Percentiles rank a stretch among this genome's conserved stretches.
phyloP scores from a whole-genome alignment of 2,113 vertebrate genomes.

The Tachysurus vachellii region DNA sequence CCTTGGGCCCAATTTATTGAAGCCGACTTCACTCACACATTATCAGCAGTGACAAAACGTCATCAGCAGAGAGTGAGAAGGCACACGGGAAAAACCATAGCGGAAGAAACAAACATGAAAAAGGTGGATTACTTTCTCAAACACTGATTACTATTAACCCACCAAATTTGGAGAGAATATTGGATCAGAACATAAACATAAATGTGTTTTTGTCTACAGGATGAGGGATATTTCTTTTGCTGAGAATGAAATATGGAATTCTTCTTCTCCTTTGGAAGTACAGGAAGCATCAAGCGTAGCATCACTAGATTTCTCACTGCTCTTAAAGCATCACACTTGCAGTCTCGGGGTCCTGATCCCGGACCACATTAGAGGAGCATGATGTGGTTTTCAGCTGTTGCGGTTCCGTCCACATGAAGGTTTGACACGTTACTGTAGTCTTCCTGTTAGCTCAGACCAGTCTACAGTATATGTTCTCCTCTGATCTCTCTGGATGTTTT shows the following conservation, averaged over 20 bases:
- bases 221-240: no score
- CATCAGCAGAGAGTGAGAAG: not conserved
- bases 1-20: not conserved
- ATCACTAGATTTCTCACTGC: no score
- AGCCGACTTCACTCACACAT: not conserved
- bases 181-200: no score
- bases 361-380: not conserved
- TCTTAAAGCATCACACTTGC: not conserved
- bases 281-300: no score
- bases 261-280: no score
- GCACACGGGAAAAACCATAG: no score
- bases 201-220: not conserved
- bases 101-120: not conserved
- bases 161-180: no score
- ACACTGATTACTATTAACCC: not conserved
- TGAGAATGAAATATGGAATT: no score
- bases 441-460: not conserved
- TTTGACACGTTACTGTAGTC: not conserved
- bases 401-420: not conserved
- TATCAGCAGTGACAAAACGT: not conserved
- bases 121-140: not conserved
- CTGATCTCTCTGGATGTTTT: not conserved
- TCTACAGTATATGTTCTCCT: no score
- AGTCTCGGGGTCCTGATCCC: not conserved
- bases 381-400: not conserved